phyloP scores from a whole-genome alignment of 2,888 invertebrate species.

The Cryptops parisi region DNA sequence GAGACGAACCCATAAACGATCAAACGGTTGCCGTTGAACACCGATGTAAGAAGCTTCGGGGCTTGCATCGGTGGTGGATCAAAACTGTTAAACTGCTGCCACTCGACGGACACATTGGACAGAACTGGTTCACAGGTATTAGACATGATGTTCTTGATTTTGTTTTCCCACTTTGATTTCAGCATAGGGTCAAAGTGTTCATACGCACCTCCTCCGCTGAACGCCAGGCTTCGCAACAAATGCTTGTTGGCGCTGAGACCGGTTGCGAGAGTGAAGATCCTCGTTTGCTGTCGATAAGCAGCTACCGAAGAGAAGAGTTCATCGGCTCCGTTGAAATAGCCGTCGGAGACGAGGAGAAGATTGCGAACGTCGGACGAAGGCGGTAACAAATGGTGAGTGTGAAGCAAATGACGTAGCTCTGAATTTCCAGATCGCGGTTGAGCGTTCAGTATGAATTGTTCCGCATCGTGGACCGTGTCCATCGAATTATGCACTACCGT shows the following conservation, averaged over 20 bases:
- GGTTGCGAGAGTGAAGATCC: slow-evolving; percentile 16
- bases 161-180: background rate
- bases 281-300: background rate
- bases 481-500: background rate
- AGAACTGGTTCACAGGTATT: slow-evolving; percentile 5
- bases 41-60: slow-evolving; percentile 7
- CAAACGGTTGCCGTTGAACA: slow-evolving; percentile 16
- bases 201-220: slow-evolving; percentile 13
- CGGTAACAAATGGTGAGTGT: slow-evolving; percentile 10
- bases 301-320: background rate
- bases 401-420: slow-evolving; percentile 4
- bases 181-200: slow-evolving; percentile 13
- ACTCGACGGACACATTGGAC: slow-evolving; percentile 15
- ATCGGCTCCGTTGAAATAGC: slow-evolving; percentile 6
- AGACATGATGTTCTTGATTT: background rate
- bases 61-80: slow-evolving; percentile 13
- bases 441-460: slow-evolving; percentile 12
- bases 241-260: slow-evolving; percentile 13
- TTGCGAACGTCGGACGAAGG: slow-evolving; percentile 8
- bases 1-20: slow-evolving; percentile 18
- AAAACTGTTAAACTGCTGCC: slow-evolving; percentile 14
- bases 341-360: slow-evolving; percentile 15
- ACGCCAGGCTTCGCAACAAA: slow-evolving; percentile 11
- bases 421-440: slow-evolving; percentile 11
- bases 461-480: slow-evolving; percentile 4